Evolutionary conservation across 1,140 invertebrate species (phyloP), one percentile per base, ranked within the genome.

Genomic region (Drosophila lacertosa): DNA sequence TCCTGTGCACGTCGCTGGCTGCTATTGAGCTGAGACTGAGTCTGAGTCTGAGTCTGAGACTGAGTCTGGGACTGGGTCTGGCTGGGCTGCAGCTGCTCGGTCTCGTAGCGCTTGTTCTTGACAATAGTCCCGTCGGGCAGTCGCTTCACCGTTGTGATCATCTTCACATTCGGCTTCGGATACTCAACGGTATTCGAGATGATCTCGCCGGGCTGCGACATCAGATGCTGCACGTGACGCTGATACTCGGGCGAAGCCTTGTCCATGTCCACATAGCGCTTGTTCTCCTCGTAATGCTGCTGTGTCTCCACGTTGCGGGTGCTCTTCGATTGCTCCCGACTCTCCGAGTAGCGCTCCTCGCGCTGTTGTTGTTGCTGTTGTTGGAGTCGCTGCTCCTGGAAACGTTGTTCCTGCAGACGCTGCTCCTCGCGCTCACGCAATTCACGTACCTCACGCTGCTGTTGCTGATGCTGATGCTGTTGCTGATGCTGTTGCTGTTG

Each of bases 51-150:
- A 9, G 42, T 45, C 20, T 76, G 74, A 20, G 63, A 63, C 42
- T 75, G 66, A 16, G 47, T 50, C 9, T 80, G 81, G 4, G 20
- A 62, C 11, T 72, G 58, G 7, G 60, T 75, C 22, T 53, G 63
- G 20, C 55, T 44, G 0, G 88, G 82, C 10, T 54, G 39, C 2
- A 79, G 10, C 16, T 90, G 84, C 59, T 92, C 93, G 18, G 93
- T 94, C 69, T 94, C 94, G 35, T 94, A 93, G 47, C 92, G 92
- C 32, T 93, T 94, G 67, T 94, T 94, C 16, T 94, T 94, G 2
- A 94, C 93, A 62, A 92, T 92, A 13, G 93, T 94, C 15, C 94
- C 94, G 77, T 95, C 94, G 10, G 93, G 93, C n/a, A 94, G 84
- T 22, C 92, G 92, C 72, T 94, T 93, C 1, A 94, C 94, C 66